Percentiles rank a stretch among this genome's conserved stretches.
These are phyloP conservation scores for Papilio polyxenes DNA, from an alignment of 1,140 invertebrate genomes.

Conservation along the genomic window DNA sequence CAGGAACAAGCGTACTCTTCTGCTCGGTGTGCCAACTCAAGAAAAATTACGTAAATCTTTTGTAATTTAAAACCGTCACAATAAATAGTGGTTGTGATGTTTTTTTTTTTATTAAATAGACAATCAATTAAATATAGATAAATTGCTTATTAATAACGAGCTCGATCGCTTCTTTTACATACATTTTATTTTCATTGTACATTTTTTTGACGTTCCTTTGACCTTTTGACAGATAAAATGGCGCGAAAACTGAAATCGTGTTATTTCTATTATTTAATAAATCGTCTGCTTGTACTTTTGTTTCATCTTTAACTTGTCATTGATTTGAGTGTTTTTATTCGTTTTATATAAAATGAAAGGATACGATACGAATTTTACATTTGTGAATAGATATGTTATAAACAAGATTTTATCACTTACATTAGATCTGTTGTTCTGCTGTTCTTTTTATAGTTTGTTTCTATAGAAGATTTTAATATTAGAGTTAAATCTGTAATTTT, in stretches of 20 bases:
- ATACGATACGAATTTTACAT: too few relatives aligned
- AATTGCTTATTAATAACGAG: neutral
- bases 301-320: neutral
- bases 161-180: neutral
- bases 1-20: too few relatives aligned
- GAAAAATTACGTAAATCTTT: conserved; percentile 7
- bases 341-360: too few relatives aligned
- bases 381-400: too few relatives aligned
- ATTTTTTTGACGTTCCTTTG: neutral
- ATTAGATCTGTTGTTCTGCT: too few relatives aligned
- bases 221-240: neutral
- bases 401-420: too few relatives aligned
- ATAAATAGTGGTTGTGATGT: conserved; percentile 33
- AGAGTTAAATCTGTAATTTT: too few relatives aligned
- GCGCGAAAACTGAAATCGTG: neutral
- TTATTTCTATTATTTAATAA: neutral
- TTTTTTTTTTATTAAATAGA: conserved; percentile 4
- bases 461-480: too few relatives aligned
- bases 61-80: conserved; percentile 25
- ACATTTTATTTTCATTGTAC: neutral
- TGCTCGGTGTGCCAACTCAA: neutral
- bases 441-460: too few relatives aligned
- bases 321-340: neutral
- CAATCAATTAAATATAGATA: neutral
- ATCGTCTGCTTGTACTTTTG: neutral